Evolutionary conservation across 2,797 vertebrate genomes (phyloP).

Genomic region (Rousettus madagascariensis): DNA sequence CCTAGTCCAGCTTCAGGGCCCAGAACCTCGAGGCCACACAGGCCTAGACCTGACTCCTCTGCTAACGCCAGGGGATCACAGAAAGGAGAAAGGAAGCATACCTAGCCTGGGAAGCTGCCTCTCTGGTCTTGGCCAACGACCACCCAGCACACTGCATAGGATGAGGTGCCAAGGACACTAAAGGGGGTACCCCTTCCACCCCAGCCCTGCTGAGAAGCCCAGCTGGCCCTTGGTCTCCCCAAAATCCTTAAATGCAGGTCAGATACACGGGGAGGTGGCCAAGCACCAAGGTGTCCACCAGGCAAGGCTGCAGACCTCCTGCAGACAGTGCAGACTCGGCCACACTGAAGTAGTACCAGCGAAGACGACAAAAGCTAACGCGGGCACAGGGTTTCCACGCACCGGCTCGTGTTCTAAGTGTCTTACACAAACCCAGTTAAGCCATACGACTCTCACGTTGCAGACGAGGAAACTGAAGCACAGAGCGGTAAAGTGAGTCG

Average conservation of each 20-base stretch:
- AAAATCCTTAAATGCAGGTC: background rate
- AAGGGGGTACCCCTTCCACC: background rate
- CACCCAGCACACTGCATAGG: background rate
- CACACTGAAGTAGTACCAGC: fast-evolving
- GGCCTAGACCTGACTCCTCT: background rate
- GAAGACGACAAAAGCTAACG: background rate
- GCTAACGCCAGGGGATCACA: background rate
- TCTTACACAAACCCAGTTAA: background rate
- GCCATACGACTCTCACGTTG: background rate
- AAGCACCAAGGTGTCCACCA: fast-evolving
- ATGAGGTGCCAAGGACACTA: background rate
- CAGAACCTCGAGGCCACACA: background rate
- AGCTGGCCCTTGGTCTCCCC: background rate
- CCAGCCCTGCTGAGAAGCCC: background rate
- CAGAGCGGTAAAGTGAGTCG: background rate
- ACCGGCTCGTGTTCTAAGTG: fast-evolving
- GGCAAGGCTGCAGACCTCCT: background rate
- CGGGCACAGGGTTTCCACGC: fast-evolving
- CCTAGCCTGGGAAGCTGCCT: background rate
- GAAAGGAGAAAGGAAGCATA: no score
- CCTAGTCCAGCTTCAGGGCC: background rate
- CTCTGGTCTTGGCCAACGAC: background rate
- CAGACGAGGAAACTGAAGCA: background rate
- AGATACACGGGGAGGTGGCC: background rate
- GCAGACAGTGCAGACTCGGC: fast-evolving